Evolutionary conservation across 2,888 invertebrate genomes (phyloP), one percentile per base, ranked within the genome.

Genomic region (Syrphus vitripennis): DNA sequence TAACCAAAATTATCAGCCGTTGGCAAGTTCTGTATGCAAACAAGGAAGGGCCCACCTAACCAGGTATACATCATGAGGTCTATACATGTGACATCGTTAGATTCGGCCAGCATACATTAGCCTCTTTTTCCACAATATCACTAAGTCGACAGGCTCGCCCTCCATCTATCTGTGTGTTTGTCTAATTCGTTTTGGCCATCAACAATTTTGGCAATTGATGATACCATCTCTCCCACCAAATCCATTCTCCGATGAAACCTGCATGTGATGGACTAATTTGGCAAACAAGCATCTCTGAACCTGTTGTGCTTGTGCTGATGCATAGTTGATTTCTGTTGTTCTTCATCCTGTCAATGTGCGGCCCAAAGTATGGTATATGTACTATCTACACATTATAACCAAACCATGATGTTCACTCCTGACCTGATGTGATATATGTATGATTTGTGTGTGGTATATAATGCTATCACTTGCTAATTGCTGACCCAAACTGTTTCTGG

Each of bases 111-210:
- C 29, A 45, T 19, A 57, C 14, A 57, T 31, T 40, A 59, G 57
- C 29, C 34, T 24, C 24, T 67, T n/a, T 59, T 37, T 42, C 55
- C 65, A 21, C 40, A 63, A 65, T 42, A 55, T 67, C 74, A 69
- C 19, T 12, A 53, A 81, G 55, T 70, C 45, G 19, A 53, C 70
- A 76, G 45, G 12, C 19, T 26, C 24, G 40, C n/a, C 31, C 57
- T 57, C 31, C 12, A 16, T 57, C 12, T 57, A 5, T 21, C 19
- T 57, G 31, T 45, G 16, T 40, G 70, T 67, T 61, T 53, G 57
- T 45, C 59, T 67, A 80, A 84, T 80, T 53, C 53, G 76, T 42
- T 71, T 65, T 71, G 81, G 34, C 76, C 71, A 69, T 80, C 72
- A 72, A 72, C 84, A 72, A 80, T 55, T 76, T 80, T 37, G 37